These are phyloP conservation scores for Sebastes jordani DNA, from an alignment of 2,797 vertebrate genomes.

Conservation along the genomic window DNA sequence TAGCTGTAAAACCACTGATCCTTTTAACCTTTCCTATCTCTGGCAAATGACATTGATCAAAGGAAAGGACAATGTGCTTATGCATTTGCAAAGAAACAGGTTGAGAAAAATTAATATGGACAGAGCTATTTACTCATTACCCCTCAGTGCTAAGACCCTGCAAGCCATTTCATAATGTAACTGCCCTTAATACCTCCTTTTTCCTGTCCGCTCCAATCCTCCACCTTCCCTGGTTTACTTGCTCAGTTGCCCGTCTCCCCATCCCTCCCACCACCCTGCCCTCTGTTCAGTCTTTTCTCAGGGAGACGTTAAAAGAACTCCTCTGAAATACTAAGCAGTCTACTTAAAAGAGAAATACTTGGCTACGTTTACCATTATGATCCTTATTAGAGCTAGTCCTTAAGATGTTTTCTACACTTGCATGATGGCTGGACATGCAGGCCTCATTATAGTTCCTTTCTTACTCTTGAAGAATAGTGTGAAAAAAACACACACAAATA, in stretches of 20 bases:
- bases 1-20: conserved; percentile 63
- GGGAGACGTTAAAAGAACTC: conserved; percentile 40
- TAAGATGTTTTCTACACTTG: not conserved
- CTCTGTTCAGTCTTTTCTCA: conserved; percentile 23
- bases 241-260: not conserved
- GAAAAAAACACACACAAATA: not conserved
- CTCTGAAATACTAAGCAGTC: conserved; percentile 56
- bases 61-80: conserved; percentile 52
- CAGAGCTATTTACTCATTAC: conserved; percentile 76
- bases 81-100: conserved; percentile 57
- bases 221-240: conserved; percentile 23
- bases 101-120: conserved; percentile 71
- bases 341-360: conserved; percentile 30
- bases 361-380: conserved; percentile 7
- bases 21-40: conserved; percentile 73
- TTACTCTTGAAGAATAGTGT: not conserved
- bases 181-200: conserved; percentile 43
- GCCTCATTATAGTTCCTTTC: conserved; percentile 11
- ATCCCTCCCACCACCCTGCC: conserved; percentile 14
- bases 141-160: conserved; percentile 35
- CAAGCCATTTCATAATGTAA: conserved; percentile 48
- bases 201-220: conserved; percentile 46
- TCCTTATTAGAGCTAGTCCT: conserved; percentile 3
- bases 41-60: conserved; percentile 63
- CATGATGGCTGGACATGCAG: not conserved